Percentiles rank a stretch among this genome's conserved stretches.
These are phyloP conservation scores for Proteles cristata DNA, from an alignment of 2,113 vertebrate species.

Conservation along the genomic window DNA sequence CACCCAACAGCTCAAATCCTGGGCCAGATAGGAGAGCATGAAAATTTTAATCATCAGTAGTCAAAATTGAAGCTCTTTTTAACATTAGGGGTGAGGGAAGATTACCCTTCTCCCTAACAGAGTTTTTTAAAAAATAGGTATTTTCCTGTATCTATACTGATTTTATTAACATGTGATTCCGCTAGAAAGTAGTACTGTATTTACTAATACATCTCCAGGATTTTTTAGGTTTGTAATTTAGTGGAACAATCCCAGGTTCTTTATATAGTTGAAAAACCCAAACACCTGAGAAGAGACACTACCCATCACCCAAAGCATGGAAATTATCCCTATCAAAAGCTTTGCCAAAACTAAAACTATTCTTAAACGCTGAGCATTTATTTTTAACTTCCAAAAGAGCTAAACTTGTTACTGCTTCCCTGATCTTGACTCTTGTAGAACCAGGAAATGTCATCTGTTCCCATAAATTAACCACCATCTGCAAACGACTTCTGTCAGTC, in stretches of 20 bases:
- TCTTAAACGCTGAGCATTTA: neutral
- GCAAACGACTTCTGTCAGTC: neutral
- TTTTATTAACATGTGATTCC: neutral
- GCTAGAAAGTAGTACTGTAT: neutral
- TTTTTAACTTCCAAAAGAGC: slow-evolving; percentile 30
- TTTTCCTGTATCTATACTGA: neutral
- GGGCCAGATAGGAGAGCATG: neutral
- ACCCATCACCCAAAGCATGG: neutral
- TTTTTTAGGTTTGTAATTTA: neutral
- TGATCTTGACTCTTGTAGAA: neutral
- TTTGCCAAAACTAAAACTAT: neutral
- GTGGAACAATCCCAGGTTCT: neutral
- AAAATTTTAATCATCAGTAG: neutral
- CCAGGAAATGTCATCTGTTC: neutral
- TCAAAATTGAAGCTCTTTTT: neutral
- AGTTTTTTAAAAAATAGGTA: neutral
- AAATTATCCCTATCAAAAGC: neutral
- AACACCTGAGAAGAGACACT: neutral
- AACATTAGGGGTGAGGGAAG: neutral
- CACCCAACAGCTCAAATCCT: neutral
- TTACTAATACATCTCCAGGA: neutral
- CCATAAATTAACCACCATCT: neutral
- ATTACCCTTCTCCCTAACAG: neutral
- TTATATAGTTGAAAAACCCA: neutral
- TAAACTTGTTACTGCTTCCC: neutral